Conservation (phyloP, 2,113 vertebrate species). For the Alces alces region DNA sequence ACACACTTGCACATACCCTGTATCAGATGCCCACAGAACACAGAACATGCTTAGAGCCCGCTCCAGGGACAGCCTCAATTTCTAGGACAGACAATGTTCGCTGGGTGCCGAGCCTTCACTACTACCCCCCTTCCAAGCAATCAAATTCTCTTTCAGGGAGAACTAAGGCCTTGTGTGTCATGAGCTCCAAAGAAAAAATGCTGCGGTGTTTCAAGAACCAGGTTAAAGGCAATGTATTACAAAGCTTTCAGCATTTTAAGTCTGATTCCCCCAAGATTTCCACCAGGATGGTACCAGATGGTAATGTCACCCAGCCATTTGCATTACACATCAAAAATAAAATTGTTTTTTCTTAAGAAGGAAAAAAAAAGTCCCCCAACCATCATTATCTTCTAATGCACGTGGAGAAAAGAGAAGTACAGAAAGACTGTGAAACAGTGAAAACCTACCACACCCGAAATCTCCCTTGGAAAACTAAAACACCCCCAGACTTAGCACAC, state of each 20-base stretch:
- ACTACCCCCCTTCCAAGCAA: slow-evolving; percentile 18
- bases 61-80: slow-evolving; percentile 56
- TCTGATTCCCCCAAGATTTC: slow-evolving; percentile 31
- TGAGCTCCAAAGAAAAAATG: slow-evolving; percentile 63
- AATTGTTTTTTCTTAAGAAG: background rate
- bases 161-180: slow-evolving; percentile 69
- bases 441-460: slow-evolving; percentile 55
- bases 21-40: slow-evolving; percentile 44
- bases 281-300: background rate
- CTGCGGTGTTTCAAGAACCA: slow-evolving; percentile 71
- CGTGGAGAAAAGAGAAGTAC: slow-evolving; percentile 42
- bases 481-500: background rate
- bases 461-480: slow-evolving; percentile 40
- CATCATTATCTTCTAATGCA: slow-evolving; percentile 36
- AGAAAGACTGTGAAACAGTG: background rate
- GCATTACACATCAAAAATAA: slow-evolving; percentile 67
- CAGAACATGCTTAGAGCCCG: slow-evolving; percentile 50
- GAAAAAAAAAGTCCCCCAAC: background rate
- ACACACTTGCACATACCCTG: slow-evolving; percentile 10
- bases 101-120: slow-evolving; percentile 47
- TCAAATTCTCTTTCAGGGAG: slow-evolving; percentile 66
- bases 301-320: slow-evolving; percentile 53
- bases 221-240: slow-evolving; percentile 59
- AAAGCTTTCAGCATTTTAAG: slow-evolving; percentile 47
- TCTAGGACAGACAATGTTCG: slow-evolving; percentile 64